Conservation (phyloP, 2,113 vertebrate species). For the Melanostigma gelatinosum region DNA sequence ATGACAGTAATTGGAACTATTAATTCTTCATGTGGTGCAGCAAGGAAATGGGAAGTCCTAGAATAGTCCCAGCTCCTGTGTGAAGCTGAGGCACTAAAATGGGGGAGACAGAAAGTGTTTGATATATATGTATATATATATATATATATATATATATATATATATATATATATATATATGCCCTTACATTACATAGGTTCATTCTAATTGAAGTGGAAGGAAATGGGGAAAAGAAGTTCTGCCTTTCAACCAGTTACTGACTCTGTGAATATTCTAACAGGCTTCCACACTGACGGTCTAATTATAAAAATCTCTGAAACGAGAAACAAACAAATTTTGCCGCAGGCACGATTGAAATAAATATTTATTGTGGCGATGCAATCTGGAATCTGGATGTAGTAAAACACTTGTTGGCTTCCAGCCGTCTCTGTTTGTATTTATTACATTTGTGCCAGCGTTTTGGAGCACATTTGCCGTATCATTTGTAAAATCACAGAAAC, state of each 20-base stretch:
- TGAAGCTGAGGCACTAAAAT: neutral
- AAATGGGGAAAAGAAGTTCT: neutral
- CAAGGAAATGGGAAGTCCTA: neutral
- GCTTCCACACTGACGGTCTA: neutral
- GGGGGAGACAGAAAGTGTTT: neutral
- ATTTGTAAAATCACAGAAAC: neutral
- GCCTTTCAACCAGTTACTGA: neutral
- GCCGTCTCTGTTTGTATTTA: neutral
- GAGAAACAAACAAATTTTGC: neutral
- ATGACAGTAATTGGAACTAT: conserved; percentile 28
- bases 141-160: too few relatives aligned
- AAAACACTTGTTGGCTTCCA: neutral
- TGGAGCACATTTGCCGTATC: neutral
- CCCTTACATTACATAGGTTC: neutral
- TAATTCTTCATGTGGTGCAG: conserved; percentile 18
- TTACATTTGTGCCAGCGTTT: neutral
- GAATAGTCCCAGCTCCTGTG: neutral
- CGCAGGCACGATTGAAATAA: neutral
- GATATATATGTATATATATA: too few relatives aligned
- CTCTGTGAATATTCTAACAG: neutral
- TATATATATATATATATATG: too few relatives aligned
- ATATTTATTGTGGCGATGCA: neutral
- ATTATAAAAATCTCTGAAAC: neutral
- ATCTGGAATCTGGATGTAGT: neutral
- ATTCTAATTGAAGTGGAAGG: neutral